These are phyloP conservation scores for Pegea sp. DNA, from an alignment of 23 tunicate species.

Conservation along the genomic window DNA sequence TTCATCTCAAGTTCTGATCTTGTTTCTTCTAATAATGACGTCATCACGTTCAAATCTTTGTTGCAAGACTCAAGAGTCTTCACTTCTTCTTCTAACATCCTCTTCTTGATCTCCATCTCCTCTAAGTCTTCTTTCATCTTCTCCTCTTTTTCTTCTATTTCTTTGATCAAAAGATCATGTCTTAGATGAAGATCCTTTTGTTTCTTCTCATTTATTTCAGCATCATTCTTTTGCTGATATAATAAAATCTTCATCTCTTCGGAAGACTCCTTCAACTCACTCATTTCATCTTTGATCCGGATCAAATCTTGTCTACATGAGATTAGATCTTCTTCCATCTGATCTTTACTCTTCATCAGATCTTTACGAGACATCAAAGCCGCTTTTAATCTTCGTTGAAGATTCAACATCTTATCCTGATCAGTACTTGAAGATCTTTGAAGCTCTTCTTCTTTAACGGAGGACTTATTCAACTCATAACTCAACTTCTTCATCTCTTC, in stretches of 20 bases:
- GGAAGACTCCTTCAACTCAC: not conserved
- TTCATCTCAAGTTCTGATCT: slow-evolving; percentile 30
- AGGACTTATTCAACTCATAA: slow-evolving; percentile 2
- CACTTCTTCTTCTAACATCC: slow-evolving; percentile 11
- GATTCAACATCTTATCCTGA: slow-evolving; percentile 16
- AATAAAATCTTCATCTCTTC: not conserved
- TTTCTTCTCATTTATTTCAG: slow-evolving; percentile 1
- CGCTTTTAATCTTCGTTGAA: slow-evolving; percentile 67
- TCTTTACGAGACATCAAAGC: slow-evolving; percentile 75
- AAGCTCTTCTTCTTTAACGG: slow-evolving; percentile 7
- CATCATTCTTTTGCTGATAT: not conserved
- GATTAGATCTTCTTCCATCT: slow-evolving; percentile 10
- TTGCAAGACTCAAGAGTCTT: slow-evolving; percentile 45
- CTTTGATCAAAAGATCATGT: not conserved
- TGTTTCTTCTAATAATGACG: slow-evolving; percentile 35
- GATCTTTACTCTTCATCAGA: slow-evolving; percentile 14
- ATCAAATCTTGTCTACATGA: not conserved
- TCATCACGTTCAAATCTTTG: slow-evolving; percentile 58
- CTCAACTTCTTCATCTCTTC: slow-evolving; percentile 1
- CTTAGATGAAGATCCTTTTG: slow-evolving; percentile 2
- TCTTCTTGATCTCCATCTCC: slow-evolving; percentile 4
- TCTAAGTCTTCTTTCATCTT: too few species aligned
- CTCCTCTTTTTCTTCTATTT: not conserved
- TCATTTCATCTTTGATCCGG: not conserved
- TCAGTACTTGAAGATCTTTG: slow-evolving; percentile 5